A percentile compares a stretch with the other conserved stretches of the same genome.
These are phyloP conservation scores for Whitmania pigra DNA, from an alignment of 1,140 invertebrate species.

Conservation along the genomic window DNA sequence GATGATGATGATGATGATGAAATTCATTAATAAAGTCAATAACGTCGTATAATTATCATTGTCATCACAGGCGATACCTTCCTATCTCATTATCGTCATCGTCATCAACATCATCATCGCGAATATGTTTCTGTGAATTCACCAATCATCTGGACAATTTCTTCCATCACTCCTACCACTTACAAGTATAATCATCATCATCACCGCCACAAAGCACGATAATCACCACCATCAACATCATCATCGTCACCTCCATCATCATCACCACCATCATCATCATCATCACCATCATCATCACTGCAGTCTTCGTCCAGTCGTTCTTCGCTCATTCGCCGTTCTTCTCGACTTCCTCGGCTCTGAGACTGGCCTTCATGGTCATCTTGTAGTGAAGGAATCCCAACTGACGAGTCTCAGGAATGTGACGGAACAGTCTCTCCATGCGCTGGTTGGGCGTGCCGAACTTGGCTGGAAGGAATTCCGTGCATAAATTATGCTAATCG, in stretches of 20 bases:
- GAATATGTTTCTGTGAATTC: not conserved
- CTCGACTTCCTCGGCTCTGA: constrained; percentile 15
- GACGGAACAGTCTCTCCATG: constrained; percentile 20
- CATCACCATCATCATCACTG: not conserved
- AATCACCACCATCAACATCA: not conserved
- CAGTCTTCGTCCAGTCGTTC: not conserved
- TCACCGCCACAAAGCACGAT: not conserved
- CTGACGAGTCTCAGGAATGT: constrained; percentile 20
- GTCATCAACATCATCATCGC: not conserved
- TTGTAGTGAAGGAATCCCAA: constrained; percentile 23
- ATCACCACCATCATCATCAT: not conserved
- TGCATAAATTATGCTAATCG: not conserved
- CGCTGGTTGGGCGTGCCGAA: constrained; percentile 24
- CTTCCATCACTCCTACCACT: not conserved
- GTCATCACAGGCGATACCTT: not conserved
- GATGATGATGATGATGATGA: not conserved
- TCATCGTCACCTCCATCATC: not conserved
- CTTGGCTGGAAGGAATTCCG: constrained; percentile 22
- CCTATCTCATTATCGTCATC: not conserved
- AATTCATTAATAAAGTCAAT: not conserved
- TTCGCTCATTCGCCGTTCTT: not conserved
- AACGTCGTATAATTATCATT: not conserved
- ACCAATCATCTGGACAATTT: not conserved
- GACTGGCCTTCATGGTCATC: constrained; percentile 20
- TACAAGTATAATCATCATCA: too few species aligned